phyloP scores from a whole-genome alignment of 2,888 invertebrate species.

The Eucera pruinosa region DNA sequence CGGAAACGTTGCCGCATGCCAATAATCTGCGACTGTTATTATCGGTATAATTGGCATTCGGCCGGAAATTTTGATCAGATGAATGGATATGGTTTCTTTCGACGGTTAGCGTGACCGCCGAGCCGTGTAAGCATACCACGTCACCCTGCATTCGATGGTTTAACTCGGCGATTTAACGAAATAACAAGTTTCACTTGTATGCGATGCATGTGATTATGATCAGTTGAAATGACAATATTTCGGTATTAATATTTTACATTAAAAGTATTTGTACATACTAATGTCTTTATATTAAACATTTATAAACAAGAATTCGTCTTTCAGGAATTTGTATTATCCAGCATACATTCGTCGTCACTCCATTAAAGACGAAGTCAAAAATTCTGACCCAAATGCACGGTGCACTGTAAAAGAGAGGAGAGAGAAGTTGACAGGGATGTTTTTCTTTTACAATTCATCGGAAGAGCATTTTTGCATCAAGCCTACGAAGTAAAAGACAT shows the following conservation, averaged over 20 bases:
- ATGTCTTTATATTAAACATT: too few species aligned
- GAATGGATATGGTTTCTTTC: constrained; percentile 1
- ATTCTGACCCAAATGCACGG: neutral
- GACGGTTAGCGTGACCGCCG: neutral
- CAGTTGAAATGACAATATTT: neutral
- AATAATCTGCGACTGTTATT: constrained; percentile 47
- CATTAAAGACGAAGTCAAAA: neutral
- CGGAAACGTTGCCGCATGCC: constrained; percentile 28
- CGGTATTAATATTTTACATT: too few species aligned
- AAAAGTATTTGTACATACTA: too few species aligned
- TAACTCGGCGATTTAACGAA: constrained; percentile 1
- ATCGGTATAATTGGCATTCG: constrained; percentile 28
- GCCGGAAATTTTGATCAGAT: constrained; percentile 29
- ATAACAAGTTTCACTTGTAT: neutral
- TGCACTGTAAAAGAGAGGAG: neutral
- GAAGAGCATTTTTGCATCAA: constrained; percentile 3
- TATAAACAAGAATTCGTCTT: too few species aligned
- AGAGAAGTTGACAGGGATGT: neutral
- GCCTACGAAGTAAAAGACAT: neutral
- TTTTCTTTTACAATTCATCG: constrained; percentile 7
- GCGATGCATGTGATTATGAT: neutral
- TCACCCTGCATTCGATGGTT: neutral
- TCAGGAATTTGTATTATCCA: too few species aligned
- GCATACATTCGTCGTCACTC: too few species aligned
- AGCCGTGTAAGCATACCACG: neutral